Conservation (phyloP, 2,888 invertebrate genomes). For the Perithous albicinctus region DNA sequence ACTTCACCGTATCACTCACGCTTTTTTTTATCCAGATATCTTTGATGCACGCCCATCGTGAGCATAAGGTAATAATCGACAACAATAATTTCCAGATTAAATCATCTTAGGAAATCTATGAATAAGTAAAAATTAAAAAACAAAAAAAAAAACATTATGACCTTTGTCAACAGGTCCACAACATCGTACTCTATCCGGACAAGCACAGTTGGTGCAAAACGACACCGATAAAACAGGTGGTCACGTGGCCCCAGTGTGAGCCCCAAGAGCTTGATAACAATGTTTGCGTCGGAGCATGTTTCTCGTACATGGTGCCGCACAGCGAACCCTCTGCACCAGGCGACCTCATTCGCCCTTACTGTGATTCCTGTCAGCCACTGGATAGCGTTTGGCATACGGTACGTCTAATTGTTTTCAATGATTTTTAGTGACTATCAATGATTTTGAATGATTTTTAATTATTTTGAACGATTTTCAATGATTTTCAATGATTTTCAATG, state of each 20-base stretch:
- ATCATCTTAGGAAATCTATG: neutral
- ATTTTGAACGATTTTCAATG: neutral
- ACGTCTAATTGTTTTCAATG: slow-evolving; percentile 74
- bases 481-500: neutral
- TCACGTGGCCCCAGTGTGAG: slow-evolving; percentile 88
- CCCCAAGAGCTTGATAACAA: slow-evolving; percentile 89
- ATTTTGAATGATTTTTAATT: neutral
- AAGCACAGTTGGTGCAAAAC: slow-evolving; percentile 90
- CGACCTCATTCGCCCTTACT: slow-evolving; percentile 88
- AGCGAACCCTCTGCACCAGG: slow-evolving; percentile 89
- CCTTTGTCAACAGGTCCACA: slow-evolving; percentile 86
- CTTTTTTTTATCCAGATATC: slow-evolving; percentile 75
- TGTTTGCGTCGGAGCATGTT: slow-evolving; percentile 90
- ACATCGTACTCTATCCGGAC: slow-evolving; percentile 89
- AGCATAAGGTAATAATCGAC: slow-evolving; percentile 79
- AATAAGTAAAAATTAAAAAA: slow-evolving; percentile 1
- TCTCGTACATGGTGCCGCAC: slow-evolving; percentile 89
- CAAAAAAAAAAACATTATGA: no score
- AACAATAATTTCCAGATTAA: neutral
- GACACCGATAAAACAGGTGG: slow-evolving; percentile 89
- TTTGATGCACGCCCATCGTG: slow-evolving; percentile 80
- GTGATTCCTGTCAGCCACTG: slow-evolving; percentile 89
- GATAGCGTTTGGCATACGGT: slow-evolving; percentile 89
- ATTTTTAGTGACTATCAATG: no score
- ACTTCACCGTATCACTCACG: slow-evolving; percentile 71